Percentiles rank a stretch among this genome's conserved stretches.
Evolutionary conservation across 2,113 vertebrate genomes (phyloP).

Genomic region (Grantiella picta): DNA sequence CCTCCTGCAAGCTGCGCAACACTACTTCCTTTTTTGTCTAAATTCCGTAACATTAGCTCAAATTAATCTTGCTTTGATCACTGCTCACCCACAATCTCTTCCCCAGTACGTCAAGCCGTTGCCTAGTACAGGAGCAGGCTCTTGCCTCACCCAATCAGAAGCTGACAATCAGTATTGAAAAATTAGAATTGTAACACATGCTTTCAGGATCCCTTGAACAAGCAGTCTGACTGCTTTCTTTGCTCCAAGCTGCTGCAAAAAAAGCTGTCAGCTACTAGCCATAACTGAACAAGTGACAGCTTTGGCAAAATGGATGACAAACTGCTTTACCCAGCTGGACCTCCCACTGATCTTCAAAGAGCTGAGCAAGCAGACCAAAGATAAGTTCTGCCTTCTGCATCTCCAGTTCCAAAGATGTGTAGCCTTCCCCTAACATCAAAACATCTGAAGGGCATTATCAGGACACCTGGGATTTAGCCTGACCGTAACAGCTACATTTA

Average conservation of each 20-base stretch:
- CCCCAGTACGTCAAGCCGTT: not conserved
- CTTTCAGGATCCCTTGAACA: not conserved
- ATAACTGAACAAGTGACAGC: not conserved
- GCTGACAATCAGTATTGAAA: not conserved
- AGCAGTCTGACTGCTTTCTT: not conserved
- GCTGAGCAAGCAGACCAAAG: not conserved
- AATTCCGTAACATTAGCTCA: not conserved
- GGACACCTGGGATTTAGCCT: not conserved
- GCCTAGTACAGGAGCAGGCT: not conserved
- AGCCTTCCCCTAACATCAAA: not conserved
- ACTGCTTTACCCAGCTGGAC: not conserved
- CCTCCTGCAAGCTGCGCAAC: not conserved
- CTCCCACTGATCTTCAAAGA: not conserved
- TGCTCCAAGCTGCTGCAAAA: not conserved
- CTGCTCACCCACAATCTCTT: not conserved
- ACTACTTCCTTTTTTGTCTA: not conserved
- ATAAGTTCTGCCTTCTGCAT: not conserved
- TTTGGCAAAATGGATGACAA: not conserved
- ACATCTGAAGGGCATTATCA: not conserved
- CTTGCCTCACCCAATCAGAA: not conserved
- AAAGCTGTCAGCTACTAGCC: not conserved
- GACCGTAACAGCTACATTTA: not conserved
- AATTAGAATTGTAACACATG: not conserved
- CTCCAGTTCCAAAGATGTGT: not conserved
- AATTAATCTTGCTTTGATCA: not conserved